Evolutionary conservation across 2,888 invertebrate genomes (phyloP).

Genomic region (Sisyra nigra): DNA sequence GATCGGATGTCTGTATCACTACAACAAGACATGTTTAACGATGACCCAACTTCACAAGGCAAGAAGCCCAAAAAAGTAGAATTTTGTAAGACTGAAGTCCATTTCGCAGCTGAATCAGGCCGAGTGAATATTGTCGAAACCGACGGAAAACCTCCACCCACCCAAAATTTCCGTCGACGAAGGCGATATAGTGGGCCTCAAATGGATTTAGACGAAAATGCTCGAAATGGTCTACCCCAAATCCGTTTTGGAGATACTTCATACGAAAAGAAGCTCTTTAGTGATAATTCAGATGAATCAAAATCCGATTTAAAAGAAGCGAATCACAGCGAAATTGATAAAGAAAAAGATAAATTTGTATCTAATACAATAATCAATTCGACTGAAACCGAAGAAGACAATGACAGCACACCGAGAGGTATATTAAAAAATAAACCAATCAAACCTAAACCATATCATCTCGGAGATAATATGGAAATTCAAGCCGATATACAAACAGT

Average conservation of each 20-base stretch:
- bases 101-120: constrained; percentile 74
- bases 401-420: constrained; percentile 41
- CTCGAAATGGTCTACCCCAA: constrained; percentile 32
- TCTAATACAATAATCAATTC: constrained; percentile 9
- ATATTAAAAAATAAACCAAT: constrained; percentile 59
- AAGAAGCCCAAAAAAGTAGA: constrained; percentile 57
- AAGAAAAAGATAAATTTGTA: constrained; percentile 14
- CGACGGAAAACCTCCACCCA: constrained; percentile 73
- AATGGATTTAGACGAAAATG: constrained; percentile 22
- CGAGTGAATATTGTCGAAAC: constrained; percentile 77
- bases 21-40: constrained; percentile 19
- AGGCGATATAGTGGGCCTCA: constrained; percentile 33
- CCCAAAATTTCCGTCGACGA: constrained; percentile 59
- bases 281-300: constrained; percentile 12
- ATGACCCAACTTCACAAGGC: constrained; percentile 24
- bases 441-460: constrained; percentile 57
- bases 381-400: constrained; percentile 14
- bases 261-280: constrained; percentile 28
- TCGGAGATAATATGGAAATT: constrained; percentile 46
- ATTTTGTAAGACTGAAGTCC: constrained; percentile 78
- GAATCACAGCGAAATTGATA: constrained; percentile 8
- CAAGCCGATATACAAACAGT: constrained; percentile 18
- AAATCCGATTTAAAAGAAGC: constrained; percentile 11
- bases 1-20: constrained; percentile 10
- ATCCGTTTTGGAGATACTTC: constrained; percentile 46